phyloP scores from a whole-genome alignment of 2,113 vertebrate genomes.

The Meles meles region DNA sequence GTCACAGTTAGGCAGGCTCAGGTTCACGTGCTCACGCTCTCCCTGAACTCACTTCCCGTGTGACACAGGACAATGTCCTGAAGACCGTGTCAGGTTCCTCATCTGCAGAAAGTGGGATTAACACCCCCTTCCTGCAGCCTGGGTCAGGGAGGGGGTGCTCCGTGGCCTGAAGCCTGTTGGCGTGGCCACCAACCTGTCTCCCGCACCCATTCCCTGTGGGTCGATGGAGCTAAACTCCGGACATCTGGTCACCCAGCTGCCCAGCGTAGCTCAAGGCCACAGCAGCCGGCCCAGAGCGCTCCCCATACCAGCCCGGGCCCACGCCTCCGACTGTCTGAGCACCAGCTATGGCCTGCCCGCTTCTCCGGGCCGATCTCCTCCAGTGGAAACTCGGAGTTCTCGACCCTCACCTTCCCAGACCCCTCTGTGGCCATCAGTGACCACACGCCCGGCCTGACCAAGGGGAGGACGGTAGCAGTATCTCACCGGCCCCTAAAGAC shows the following conservation, averaged over 20 bases:
- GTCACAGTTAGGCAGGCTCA: not conserved
- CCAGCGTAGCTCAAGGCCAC: not conserved
- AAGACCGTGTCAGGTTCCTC: not conserved
- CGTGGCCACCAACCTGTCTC: not conserved
- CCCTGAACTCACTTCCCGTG: no score
- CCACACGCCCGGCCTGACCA: not conserved
- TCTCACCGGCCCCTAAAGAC: not conserved
- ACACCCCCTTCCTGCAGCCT: fast-evolving
- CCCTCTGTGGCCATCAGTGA: not conserved
- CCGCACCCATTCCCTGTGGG: fast-evolving
- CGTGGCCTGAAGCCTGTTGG: not conserved
- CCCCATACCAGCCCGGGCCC: not conserved
- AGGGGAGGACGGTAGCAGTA: not conserved
- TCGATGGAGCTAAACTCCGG: not conserved
- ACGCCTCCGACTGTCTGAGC: no score
- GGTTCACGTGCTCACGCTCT: not conserved
- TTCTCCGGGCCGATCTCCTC: not conserved
- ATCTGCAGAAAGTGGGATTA: not conserved
- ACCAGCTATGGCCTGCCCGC: not conserved
- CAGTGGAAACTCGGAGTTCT: no score
- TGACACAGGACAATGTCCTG: not conserved
- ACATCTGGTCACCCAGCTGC: not conserved
- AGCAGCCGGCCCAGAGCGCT: no score
- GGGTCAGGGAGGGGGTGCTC: fast-evolving
- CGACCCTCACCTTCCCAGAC: not conserved